Conservation (phyloP, 1,140 invertebrate species). For the Pseudomyrmex flavicornis region DNA sequence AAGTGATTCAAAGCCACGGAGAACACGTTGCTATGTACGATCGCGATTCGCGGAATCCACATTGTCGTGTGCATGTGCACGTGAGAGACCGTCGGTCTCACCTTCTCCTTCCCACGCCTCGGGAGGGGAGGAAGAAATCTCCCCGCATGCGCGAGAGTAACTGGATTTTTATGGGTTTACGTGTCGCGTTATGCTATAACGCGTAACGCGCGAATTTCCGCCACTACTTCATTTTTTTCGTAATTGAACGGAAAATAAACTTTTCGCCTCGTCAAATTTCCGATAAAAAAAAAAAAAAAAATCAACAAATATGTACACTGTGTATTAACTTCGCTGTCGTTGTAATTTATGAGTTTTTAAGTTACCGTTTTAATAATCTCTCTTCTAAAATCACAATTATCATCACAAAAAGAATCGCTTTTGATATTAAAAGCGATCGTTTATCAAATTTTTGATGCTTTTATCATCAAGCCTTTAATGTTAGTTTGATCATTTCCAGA, state of each 20-base stretch:
- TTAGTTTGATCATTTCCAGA: not conserved
- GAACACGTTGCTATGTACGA: slow-evolving; percentile 49
- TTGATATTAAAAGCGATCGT: slow-evolving; percentile 1
- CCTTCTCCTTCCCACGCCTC: no score
- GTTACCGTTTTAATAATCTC: not conserved
- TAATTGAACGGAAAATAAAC: not conserved
- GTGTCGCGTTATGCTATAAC: slow-evolving; percentile 5
- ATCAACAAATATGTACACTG: no score
- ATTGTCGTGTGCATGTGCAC: slow-evolving; percentile 39
- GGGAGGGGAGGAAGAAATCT: no score
- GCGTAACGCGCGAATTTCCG: slow-evolving; percentile 6
- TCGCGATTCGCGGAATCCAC: slow-evolving; percentile 55
- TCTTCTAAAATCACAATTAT: not conserved
- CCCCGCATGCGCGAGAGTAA: not conserved
- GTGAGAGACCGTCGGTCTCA: slow-evolving; percentile 34
- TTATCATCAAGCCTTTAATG: not conserved
- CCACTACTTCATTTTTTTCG: not conserved
- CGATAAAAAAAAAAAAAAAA: no score
- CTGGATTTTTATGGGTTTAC: slow-evolving; percentile 44
- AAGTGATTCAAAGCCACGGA: slow-evolving; percentile 59
- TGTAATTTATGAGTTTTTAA: not conserved
- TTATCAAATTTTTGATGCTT: not conserved
- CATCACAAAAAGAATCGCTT: not conserved
- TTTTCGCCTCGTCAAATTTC: not conserved
- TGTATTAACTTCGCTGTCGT: not conserved